A percentile compares a stretch with the other conserved stretches of the same genome.
phyloP scores from a whole-genome alignment of 2,888 invertebrate species.

The Netelia fuscicornis region DNA sequence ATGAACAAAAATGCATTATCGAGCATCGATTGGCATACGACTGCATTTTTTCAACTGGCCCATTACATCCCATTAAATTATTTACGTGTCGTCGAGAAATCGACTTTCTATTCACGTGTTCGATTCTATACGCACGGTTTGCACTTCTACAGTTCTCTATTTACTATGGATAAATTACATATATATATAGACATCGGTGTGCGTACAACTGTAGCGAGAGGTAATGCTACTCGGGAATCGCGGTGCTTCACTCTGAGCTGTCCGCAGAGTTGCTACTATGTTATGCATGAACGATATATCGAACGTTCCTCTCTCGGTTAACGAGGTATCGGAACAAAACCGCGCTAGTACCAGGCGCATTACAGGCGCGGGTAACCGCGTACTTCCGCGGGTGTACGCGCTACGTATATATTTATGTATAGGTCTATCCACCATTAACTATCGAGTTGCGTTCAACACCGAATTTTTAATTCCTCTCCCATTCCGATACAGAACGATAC shows the following conservation, averaged over 20 bases:
- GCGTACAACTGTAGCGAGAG: conserved; percentile 10
- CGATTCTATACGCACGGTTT: conserved; percentile 23
- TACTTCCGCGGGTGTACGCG: conserved; percentile 62
- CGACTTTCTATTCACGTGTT: conserved; percentile 76
- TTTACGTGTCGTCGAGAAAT: conserved; percentile 76
- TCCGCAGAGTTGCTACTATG: conserved; percentile 72
- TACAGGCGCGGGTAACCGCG: conserved; percentile 68
- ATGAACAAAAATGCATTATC: not conserved
- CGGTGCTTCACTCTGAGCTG: conserved; percentile 65
- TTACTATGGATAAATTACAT: conserved; percentile 3
- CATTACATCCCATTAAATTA: conserved; percentile 76
- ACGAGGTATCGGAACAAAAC: conserved; percentile 79
- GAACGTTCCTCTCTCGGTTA: conserved; percentile 72
- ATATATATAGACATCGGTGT: not conserved
- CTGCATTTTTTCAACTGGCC: conserved; percentile 60
- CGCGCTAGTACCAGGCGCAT: conserved; percentile 63
- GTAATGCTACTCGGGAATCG: conserved; percentile 63
- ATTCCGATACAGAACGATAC: too few relatives aligned
- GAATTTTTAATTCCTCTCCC: too few relatives aligned
- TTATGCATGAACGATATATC: conserved; percentile 75
- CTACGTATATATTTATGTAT: conserved; percentile 7
- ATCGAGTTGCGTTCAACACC: too few relatives aligned
- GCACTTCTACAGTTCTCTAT: conserved; percentile 11
- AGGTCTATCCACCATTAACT: conserved; percentile 13
- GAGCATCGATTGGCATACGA: conserved; percentile 17